Conservation (phyloP, 1,140 invertebrate genomes). For the Ridgeia piscesae region DNA sequence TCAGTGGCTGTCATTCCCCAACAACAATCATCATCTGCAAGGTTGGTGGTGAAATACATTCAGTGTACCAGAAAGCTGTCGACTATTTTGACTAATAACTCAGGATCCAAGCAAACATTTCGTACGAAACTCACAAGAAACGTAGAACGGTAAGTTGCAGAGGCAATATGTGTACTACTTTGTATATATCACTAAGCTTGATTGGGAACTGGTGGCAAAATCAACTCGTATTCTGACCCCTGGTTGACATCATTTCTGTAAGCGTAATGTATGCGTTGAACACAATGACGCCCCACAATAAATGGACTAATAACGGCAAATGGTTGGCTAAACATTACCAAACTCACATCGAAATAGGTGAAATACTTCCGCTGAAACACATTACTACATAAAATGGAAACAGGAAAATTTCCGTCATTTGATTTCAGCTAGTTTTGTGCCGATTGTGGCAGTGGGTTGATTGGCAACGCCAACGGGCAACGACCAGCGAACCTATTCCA, state of each 20-base stretch:
- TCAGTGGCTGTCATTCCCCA: not conserved
- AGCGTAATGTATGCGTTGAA: not conserved
- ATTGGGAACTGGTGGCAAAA: not conserved
- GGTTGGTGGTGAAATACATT: conserved; percentile 5
- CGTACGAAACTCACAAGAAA: not conserved
- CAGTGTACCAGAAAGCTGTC: not conserved
- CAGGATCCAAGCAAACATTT: not conserved
- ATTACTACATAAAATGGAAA: not conserved
- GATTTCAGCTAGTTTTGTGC: not conserved
- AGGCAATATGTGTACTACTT: not conserved
- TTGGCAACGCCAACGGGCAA: no score
- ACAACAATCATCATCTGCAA: not conserved
- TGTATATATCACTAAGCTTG: not conserved
- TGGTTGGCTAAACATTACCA: not conserved
- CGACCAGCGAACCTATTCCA: not conserved
- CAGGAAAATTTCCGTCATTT: not conserved
- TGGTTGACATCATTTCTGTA: not conserved
- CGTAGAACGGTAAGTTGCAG: not conserved
- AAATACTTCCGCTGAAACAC: not conserved
- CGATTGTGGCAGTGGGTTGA: no score
- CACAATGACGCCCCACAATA: not conserved
- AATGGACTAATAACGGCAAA: not conserved
- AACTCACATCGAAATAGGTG: not conserved
- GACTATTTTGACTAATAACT: not conserved
- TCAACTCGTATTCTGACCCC: not conserved